Base-by-base conservation (phyloP, 2,888 invertebrate species). In the Nomada hirtipes region DNA sequence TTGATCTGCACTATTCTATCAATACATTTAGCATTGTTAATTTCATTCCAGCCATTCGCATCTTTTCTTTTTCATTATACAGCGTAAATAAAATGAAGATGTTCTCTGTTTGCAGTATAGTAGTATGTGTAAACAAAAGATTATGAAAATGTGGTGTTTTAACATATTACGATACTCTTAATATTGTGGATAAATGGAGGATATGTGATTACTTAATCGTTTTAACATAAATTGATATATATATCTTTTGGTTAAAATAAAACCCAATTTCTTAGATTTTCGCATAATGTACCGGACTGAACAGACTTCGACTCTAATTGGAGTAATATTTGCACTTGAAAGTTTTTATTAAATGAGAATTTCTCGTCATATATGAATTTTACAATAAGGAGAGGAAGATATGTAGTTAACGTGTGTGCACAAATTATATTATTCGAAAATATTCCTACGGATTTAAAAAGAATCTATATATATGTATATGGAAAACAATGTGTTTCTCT, bases 1-100 rank as follows among this genome's bases (percentile, higher is more conserved):
- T 65, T 36, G 44, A 72, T 76, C 82, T 82, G 82, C 72, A 82
- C 82, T 82, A 82, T 82, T 72, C 57, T 15, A 42, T 68, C 13
- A 29, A 64, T 76, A 69, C 42, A 76, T 76, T 60, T 82, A 82
- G 52, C 71, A 69, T 82, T 68, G 53, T 75, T 68, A 64, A 82
- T 73, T 83, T 50, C 76, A 82, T 82, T 82, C 76, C 83, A 82
- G 50, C 15, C 63, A 77, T 73, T 83, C 42, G 7, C 20, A 47
- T 65, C 61, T 57, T 53, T 73, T 55, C 64, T 65, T 70, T 52
- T 76, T 76, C 53, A 72, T 82, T 63, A 59, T 71, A 64, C 20
- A 42, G 47, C 67, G 36, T 61, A 71, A 81, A 50, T 20, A 59
- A 82, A 26, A 72, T 74, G 63, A 68, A 59, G 63, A 68, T 76